Evolutionary conservation across 2,113 vertebrate genomes (phyloP), one percentile per base, ranked within the genome.

Genomic region (Sinocyclocheilus anophthalmus): DNA sequence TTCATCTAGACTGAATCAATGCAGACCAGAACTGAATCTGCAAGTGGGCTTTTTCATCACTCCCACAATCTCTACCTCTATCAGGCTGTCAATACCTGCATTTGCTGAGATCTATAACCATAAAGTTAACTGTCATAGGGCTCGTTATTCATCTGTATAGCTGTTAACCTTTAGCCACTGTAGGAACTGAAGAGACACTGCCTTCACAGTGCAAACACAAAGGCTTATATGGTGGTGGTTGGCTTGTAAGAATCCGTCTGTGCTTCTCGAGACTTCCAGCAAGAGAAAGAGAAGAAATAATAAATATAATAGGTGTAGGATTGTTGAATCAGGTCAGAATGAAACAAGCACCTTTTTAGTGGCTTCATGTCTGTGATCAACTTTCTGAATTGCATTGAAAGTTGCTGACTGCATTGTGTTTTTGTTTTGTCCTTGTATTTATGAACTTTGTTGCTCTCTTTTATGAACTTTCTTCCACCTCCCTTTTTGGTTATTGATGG

Each of bases 121-220:
- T 83, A 83, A 83, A 83, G 48, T 53, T 70, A 16, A 45, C 65
- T 37, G 65, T 83, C 81, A 72, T 22, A 20, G 26, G 42, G 63
- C 81, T 83, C 33, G 42, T 83, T 83, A 70, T 83, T 83, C 81
- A 83, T 83, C 65, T 83, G 45, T 69, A 53, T 4, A 22, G 81
- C 42, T 55, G 26, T 83, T 83, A 83, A 83, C 81, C 81, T 83
- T 72, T 83, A 55, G 65, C 7, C n/a, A 67, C 79, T 12, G 14
- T 24, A 61, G 79, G 39, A 81, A 45, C 59, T 26, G 14, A 81
- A 67, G 79, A 81, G 67, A 37, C 81, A 70, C 30, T 3, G 65
- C 45, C 45, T 70, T 53, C 65, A 70, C 20, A 24, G 24, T 70
- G 45, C 24, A 70, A 16, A 53, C 13, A 53, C 45, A 12, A 8